phyloP scores from a whole-genome alignment of 2,113 vertebrate species.

The Strix aluco region DNA sequence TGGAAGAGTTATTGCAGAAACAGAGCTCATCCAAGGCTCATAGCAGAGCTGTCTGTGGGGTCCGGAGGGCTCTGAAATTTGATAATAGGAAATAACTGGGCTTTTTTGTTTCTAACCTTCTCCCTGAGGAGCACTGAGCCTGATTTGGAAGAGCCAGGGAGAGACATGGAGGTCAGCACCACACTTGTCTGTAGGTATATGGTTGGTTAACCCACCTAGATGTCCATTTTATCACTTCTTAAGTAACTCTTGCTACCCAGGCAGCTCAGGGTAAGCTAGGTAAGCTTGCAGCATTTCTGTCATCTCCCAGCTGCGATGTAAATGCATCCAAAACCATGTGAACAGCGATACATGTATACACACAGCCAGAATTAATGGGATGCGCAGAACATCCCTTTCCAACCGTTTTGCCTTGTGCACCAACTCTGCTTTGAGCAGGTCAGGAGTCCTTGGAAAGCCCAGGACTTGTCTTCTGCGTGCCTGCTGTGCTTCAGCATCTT shows the following conservation, averaged over 20 bases:
- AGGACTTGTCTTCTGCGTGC: neutral
- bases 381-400: neutral
- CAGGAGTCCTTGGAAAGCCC: neutral
- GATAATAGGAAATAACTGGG: neutral
- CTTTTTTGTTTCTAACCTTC: neutral
- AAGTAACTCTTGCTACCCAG: neutral
- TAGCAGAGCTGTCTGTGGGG: neutral
- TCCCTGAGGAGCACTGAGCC: neutral
- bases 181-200: fast-evolving
- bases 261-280: neutral
- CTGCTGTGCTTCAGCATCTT: neutral
- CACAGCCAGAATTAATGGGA: neutral
- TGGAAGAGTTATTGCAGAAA: constrained; percentile 15
- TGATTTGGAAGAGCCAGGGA: neutral
- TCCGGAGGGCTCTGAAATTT: neutral
- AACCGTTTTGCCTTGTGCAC: neutral
- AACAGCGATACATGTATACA: fast-evolving
- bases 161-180: neutral
- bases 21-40: neutral
- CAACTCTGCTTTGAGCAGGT: fast-evolving
- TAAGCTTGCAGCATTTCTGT: neutral
- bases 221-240: neutral
- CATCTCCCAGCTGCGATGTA: neutral
- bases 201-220: neutral
- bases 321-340: fast-evolving